phyloP scores from a whole-genome alignment of 2,888 invertebrate genomes.

The Octonoba sinensis region DNA sequence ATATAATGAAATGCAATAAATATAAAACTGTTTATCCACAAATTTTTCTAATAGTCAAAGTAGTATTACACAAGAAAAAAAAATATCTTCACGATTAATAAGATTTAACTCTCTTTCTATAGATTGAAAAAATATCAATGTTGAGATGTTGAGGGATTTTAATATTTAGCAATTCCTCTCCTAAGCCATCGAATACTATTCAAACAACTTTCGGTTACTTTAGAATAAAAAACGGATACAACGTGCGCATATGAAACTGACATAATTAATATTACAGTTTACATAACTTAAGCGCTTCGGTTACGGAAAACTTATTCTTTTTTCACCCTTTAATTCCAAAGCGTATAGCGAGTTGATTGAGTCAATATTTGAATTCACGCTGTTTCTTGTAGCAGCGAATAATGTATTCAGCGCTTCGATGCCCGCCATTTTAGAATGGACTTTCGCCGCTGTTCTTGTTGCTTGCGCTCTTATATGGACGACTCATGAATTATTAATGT shows the following conservation, averaged over 20 bases:
- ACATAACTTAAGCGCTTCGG: constrained; percentile 36
- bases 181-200: constrained; percentile 8
- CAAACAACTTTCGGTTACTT: constrained; percentile 44
- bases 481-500: too few species aligned
- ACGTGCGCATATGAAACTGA: too few species aligned
- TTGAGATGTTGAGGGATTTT: neutral
- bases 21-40: too few species aligned
- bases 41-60: too few species aligned
- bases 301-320: constrained; percentile 20
- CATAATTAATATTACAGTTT: constrained; percentile 62
- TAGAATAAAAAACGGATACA: too few species aligned
- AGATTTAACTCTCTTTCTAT: neutral
- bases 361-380: constrained; percentile 61
- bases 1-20: too few species aligned
- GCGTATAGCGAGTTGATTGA: constrained; percentile 33
- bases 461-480: too few species aligned
- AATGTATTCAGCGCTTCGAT: constrained; percentile 33
- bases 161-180: constrained; percentile 13
- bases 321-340: constrained; percentile 41
- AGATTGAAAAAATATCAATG: neutral
- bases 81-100: too few species aligned
- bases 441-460: neutral
- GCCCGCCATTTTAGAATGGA: constrained; percentile 3
- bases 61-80: too few species aligned
- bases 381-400: constrained; percentile 39